Percentiles rank a stretch among this genome's conserved stretches.
Conservation (phyloP, 2,888 invertebrate genomes). For the Volucella inanis region DNA sequence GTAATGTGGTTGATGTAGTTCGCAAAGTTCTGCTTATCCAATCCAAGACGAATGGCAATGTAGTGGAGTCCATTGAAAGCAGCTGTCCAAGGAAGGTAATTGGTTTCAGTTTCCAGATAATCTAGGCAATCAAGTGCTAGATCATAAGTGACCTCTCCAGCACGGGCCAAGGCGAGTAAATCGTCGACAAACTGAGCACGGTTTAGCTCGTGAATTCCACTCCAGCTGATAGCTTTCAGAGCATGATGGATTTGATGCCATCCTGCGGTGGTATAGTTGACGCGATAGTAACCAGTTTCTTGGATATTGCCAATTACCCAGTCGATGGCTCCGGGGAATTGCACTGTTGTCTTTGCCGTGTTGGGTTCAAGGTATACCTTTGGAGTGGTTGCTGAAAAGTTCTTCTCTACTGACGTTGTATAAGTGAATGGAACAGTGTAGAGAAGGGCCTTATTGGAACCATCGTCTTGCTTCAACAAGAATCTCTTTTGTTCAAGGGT, state of each 20-base stretch:
- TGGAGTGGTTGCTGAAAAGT: constrained; percentile 78
- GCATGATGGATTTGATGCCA: constrained; percentile 84
- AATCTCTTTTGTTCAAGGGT: constrained; percentile 80
- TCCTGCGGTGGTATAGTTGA: constrained; percentile 87
- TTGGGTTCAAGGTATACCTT: constrained; percentile 76
- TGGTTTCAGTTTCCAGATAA: constrained; percentile 87
- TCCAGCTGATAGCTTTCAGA: constrained; percentile 75
- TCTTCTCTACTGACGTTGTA: constrained; percentile 76
- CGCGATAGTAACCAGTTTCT: constrained; percentile 85
- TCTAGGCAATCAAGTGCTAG: constrained; percentile 85
- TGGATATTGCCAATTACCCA: constrained; percentile 82
- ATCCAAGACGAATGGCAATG: constrained; percentile 75
- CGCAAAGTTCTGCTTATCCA: constrained; percentile 54
- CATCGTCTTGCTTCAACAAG: constrained; percentile 77
- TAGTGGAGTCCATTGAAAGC: constrained; percentile 83
- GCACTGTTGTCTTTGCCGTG: not conserved
- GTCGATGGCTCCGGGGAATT: constrained; percentile 10
- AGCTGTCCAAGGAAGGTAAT: constrained; percentile 89
- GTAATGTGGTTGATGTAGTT: constrained; percentile 83
- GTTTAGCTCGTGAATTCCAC: constrained; percentile 83
- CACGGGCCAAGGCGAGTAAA: constrained; percentile 85
- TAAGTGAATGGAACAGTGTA: constrained; percentile 81
- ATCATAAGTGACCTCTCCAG: constrained; percentile 84
- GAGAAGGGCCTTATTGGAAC: constrained; percentile 70
- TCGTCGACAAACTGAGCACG: constrained; percentile 91